Evolutionary conservation across 2,888 invertebrate species (phyloP), one percentile per base, ranked within the genome.

Genomic region (Abrostola triplasia): DNA sequence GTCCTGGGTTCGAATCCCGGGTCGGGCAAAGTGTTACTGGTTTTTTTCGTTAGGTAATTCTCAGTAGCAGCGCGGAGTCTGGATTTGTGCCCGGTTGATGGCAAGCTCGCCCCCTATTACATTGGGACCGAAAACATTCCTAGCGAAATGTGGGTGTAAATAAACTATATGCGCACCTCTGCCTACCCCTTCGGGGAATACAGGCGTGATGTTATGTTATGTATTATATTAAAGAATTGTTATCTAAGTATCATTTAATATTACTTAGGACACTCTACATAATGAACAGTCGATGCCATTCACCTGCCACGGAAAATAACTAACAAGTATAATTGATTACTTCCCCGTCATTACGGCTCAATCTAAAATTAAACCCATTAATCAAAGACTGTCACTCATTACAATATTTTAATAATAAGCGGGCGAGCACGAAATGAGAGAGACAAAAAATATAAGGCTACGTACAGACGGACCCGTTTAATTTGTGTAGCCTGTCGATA

Each of bases 401-500:
- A 67, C 71, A 70, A 73, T 67, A 77, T 77, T 74, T 77, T 71
- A 73, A 64, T 79, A 79, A 76, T 65, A 70, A 79, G 41, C 49
- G 64, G 59, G 68, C 52, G 53, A 65, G 56, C 12, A 53, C 11
- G 41, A 63, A 59, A 42, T 42, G 67, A 63, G 73, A 66, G 70
- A 66, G 41, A 12, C 48, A 55, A 56, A 52, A 65, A 58, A 71
- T 63, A 70, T 77, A 77, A 76, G 56, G 69, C 50, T 70, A 59
- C 66, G 61, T 71, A 63, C 53, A 59, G 59, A 59, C 55, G 62
- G 56, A 59, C 58, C 66, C 68, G 60, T 82, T 84, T 87, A 85
- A 86, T 87, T 87, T 84, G 84, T 82, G 81, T 75, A 54, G 79
- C 75, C 78, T 82, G 86, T 84, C 87, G 83, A 86, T 88, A 88